Conservation (phyloP, 2,113 vertebrate genomes). For the Caranx ignobilis region DNA sequence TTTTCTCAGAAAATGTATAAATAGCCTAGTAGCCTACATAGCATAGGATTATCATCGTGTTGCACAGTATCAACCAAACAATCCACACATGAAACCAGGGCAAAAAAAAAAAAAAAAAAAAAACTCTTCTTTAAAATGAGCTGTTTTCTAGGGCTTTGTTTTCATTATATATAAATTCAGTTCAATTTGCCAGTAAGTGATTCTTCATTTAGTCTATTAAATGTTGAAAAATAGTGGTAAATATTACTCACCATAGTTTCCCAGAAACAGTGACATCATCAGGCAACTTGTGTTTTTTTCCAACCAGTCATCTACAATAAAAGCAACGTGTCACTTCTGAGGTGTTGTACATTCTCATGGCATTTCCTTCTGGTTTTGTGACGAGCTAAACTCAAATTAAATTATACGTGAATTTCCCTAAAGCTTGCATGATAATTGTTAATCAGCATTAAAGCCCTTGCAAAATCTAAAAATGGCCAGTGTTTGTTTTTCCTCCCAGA, state of each 20-base stretch:
- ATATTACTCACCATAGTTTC: neutral
- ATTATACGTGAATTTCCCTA: conserved; percentile 46
- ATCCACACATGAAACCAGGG: neutral
- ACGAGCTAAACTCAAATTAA: conserved; percentile 36
- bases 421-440: conserved; percentile 34
- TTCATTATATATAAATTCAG: neutral
- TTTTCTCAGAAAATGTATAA: conserved; percentile 37
- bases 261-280: neutral
- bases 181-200: neutral
- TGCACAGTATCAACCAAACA: conserved; percentile 10
- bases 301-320: neutral
- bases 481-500: conserved; percentile 32
- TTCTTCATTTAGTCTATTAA: neutral
- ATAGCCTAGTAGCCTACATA: conserved; percentile 31
- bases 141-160: neutral
- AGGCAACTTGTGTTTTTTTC: neutral
- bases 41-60: conserved; percentile 9
- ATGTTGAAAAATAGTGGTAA: neutral
- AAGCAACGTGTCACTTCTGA: neutral
- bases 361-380: neutral
- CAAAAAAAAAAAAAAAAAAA: neutral
- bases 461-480: conserved; percentile 34
- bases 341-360: neutral
- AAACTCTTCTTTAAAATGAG: neutral
- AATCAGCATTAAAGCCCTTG: conserved; percentile 35